Evolutionary conservation across 2,797 vertebrate genomes (phyloP), one percentile per base, ranked within the genome.

Genomic region (Sebastes nivosus): DNA sequence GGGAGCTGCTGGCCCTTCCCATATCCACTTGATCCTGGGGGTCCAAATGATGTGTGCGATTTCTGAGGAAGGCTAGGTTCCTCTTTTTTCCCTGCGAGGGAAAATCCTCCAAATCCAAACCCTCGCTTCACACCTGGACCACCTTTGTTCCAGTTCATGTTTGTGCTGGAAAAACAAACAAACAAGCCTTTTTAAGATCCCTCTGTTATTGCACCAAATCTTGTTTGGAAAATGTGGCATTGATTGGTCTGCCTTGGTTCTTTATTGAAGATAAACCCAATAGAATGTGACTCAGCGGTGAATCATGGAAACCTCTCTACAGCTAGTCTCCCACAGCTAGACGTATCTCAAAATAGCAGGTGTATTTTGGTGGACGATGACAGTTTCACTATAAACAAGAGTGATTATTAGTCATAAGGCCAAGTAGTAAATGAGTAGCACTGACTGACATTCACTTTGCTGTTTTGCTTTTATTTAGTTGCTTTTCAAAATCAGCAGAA

Each of bases 121-220:
- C 98, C 99, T 85, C 99, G 96, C 92, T 99, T 99, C 1, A 96
- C 97, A 58, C 97, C 96, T 2, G 97, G 96, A 30, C 98, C 98
- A 32, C 99, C 99, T 95, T 99, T 99, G 91, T 96, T 99, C 98
- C 98, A 99, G 91, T 99, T 99, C 99, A 99, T 99, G 84, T 66
- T 90, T 95, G 8, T 82, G 81, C 81, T 84, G 80, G 72, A 6
- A 30, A 80, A 73, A 38, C 36, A 38, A 38, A 85, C 8, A 67
- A 34, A 54, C 2, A 71, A 29, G 1, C 2, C 2, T 59, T 70
- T 18, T 70, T 18, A 72, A 29, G 50, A 46, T 11, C 0, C 3
- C 4, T n/a, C 6, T 16, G 4, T 63, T 36, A n/a, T 67, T 27
- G 12, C 4, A 54, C 2, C 20, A 75, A 10, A 34, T 38, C 4